phyloP scores from a whole-genome alignment of 2,888 invertebrate genomes.

The Tetranychus piercei region DNA sequence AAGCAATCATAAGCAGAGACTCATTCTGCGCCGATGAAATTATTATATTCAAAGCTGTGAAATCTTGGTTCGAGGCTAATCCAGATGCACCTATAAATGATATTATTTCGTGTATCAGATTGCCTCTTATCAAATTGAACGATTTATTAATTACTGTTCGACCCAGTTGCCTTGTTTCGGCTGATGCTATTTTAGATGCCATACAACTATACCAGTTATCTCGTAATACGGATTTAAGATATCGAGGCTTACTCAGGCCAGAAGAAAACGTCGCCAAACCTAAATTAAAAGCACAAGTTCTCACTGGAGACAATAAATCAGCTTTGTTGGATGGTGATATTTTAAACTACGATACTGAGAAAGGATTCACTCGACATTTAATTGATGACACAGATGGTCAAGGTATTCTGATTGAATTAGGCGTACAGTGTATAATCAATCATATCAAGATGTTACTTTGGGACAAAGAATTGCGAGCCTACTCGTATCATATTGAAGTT shows the following conservation, averaged over 20 bases:
- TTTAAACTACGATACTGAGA: conserved; percentile 72
- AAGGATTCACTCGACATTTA: conserved; percentile 70
- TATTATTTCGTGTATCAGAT: conserved; percentile 40
- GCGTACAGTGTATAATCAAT: conserved; percentile 69
- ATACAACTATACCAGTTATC: conserved; percentile 53
- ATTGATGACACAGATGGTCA: conserved; percentile 49
- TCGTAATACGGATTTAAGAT: conserved; percentile 55
- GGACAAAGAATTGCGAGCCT: conserved; percentile 70
- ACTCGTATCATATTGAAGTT: conserved; percentile 62
- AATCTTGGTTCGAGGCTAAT: conserved; percentile 67
- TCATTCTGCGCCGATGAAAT: conserved; percentile 92
- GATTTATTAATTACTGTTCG: conserved; percentile 74
- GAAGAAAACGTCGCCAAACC: conserved; percentile 79
- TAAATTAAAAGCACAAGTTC: conserved; percentile 61
- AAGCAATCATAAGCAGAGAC: conserved; percentile 66
- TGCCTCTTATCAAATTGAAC: conserved; percentile 68
- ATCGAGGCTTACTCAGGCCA: conserved; percentile 54
- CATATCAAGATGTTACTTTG: conserved; percentile 76
- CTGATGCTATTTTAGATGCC: conserved; percentile 81
- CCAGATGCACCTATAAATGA: conserved; percentile 38
- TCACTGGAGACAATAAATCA: conserved; percentile 35
- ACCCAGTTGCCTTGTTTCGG: conserved; percentile 54
- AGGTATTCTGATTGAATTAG: conserved; percentile 65
- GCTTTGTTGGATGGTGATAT: conserved; percentile 75
- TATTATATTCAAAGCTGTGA: conserved; percentile 76